Evolutionary conservation across 2,797 vertebrate genomes (phyloP).

Genomic region (Scolopax rusticola): DNA sequence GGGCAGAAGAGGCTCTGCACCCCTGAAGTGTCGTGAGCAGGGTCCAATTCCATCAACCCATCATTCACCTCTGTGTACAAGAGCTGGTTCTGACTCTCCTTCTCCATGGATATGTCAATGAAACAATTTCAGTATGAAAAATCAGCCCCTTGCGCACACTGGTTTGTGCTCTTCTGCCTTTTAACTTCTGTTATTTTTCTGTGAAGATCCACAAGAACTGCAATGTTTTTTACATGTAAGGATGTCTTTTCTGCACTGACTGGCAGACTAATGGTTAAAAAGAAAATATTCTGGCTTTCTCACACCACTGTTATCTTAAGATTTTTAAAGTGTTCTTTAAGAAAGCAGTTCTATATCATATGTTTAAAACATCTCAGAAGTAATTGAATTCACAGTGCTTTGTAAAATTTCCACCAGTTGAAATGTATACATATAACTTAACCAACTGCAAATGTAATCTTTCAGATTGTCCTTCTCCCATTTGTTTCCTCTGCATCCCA

Average conservation of each 20-base stretch:
- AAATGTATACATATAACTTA: not conserved
- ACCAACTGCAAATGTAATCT: not conserved
- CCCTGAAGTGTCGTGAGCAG: not conserved
- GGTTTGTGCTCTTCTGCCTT: not conserved
- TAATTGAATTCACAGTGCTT: not conserved
- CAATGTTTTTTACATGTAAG: accelerated
- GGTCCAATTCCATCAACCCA: not conserved
- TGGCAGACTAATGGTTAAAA: not conserved
- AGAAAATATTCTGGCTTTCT: not conserved
- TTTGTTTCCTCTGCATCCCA: not conserved
- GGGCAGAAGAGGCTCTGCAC: not conserved
- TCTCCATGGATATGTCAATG: accelerated
- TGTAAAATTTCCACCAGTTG: not conserved
- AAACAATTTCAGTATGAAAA: not conserved
- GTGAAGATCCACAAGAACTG: not conserved
- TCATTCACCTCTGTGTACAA: not conserved
- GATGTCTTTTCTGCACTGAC: not conserved
- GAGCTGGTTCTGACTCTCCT: not conserved
- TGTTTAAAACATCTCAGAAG: not conserved
- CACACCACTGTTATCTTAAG: not conserved
- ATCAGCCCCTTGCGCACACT: not conserved
- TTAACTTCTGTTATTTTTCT: not conserved
- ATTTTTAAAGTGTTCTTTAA: not conserved
- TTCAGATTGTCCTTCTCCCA: not conserved
- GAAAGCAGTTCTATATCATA: not conserved